Evolutionary conservation across 2,888 invertebrate genomes (phyloP), one percentile per base, ranked within the genome.

Genomic region (Oscheius sp.): DNA sequence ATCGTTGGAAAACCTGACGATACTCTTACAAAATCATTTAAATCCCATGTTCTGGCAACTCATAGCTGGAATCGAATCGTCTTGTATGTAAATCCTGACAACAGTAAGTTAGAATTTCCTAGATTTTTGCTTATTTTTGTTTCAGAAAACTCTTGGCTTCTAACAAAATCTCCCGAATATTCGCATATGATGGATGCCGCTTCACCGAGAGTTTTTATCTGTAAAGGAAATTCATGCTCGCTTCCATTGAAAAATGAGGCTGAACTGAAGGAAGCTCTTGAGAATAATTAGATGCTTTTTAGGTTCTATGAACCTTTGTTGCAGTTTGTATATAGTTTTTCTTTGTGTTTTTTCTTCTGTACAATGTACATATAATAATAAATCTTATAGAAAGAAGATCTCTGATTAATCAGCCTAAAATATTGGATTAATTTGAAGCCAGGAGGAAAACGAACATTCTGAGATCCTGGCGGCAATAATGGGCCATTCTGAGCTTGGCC

Each of bases 121-220:
- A 53, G 12, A 53, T 12, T 18, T 12, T 18, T 21, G 21, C 9
- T 3, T 35, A 6, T 35, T 35, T 35, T 3, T 35, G 35, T 35
- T 35, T 16, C 29, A 66, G 66, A 35, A 55, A 55, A 58, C 1
- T 29, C 66, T 1, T 73, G 41, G 68, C 63, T 58, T n/a, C 6
- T 49, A 2, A 43, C 58, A 2, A 13, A 45, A 21, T 68, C 46
- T 13, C 43, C 58, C 5, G 55, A 56, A 41, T 64, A 66, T 18
- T 6, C 35, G 5, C 21, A 27, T 16, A 53, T 66, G 52, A 13
- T 52, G 29, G 25, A 56, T 16, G 23, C 21, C 13, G 16, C n/a
- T 2, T 7, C 41, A 2, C 81, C 81, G 12, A 72, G 74, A 5
- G 75, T 79, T 1, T 76, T 79, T 46, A 53, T 81, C 27, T 81